Conservation (phyloP, 2,797 vertebrate species). For the Pseudopleuronectes americanus region DNA sequence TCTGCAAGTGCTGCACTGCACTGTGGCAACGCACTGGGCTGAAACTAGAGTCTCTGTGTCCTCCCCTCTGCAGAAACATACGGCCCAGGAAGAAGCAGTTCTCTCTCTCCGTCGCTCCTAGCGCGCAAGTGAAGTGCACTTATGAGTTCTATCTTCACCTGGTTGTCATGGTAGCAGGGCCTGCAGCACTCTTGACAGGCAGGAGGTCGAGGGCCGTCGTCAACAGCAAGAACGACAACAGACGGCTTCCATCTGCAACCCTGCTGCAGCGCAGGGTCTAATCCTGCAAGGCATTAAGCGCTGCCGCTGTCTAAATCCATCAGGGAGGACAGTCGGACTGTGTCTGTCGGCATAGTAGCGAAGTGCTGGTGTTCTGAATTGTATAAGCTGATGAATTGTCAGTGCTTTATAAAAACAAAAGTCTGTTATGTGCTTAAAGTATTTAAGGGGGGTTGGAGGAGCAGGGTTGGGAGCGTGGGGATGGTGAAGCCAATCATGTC, state of each 20-base stretch:
- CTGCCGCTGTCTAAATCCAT: constrained; percentile 66
- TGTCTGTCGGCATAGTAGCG: constrained; percentile 67
- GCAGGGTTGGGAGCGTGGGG: constrained; percentile 39
- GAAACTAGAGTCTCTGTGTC: constrained; percentile 58
- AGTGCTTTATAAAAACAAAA: constrained; percentile 77
- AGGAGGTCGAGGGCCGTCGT: constrained; percentile 49
- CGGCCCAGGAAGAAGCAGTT: constrained; percentile 44
- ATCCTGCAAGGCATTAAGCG: constrained; percentile 70
- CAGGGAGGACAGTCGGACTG: constrained; percentile 72
- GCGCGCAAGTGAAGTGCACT: constrained; percentile 70
- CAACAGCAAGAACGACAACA: constrained; percentile 41
- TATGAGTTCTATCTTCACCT: constrained; percentile 67
- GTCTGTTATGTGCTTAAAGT: constrained; percentile 74
- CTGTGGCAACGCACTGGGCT: constrained; percentile 78
- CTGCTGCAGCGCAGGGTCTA: constrained; percentile 44
- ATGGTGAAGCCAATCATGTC: constrained; percentile 48
- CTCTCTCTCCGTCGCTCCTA: constrained; percentile 45
- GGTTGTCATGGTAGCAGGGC: constrained; percentile 59
- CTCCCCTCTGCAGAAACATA: constrained; percentile 32
- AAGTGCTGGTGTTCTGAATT: constrained; percentile 86
- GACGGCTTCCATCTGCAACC: constrained; percentile 48
- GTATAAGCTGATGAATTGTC: constrained; percentile 76
- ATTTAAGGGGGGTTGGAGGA: constrained; percentile 65
- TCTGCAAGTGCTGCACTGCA: constrained; percentile 90
- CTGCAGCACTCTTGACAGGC: constrained; percentile 55